Evolutionary conservation across 2,797 vertebrate species (phyloP).

Genomic region (Graptemys geographica): DNA sequence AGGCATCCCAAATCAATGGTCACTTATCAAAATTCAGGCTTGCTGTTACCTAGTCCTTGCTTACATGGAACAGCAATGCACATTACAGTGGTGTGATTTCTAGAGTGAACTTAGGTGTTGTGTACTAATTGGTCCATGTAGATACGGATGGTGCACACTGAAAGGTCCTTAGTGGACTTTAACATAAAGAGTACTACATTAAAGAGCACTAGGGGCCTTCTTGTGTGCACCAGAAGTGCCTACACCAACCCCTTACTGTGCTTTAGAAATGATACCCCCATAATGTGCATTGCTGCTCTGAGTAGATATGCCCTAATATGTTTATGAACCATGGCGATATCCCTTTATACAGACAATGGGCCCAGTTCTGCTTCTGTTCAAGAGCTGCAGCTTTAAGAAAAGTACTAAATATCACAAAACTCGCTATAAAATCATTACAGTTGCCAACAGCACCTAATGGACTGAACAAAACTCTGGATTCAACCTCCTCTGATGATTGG

Average conservation of each 20-base stretch:
- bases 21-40: background rate
- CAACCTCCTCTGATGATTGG: accelerated
- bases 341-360: background rate
- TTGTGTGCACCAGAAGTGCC: background rate
- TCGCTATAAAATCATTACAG: background rate
- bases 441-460: background rate
- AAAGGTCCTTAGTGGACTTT: background rate
- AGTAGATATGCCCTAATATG: background rate
- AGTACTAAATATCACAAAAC: background rate
- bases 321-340: background rate
- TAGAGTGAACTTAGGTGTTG: background rate
- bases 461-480: background rate
- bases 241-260: background rate
- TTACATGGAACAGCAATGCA: background rate
- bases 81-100: background rate
- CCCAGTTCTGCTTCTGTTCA: accelerated
- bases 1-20: background rate
- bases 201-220: background rate
- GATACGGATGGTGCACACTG: background rate
- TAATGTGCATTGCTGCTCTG: background rate
- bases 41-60: background rate
- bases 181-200: background rate
- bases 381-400: background rate
- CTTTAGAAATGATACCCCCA: background rate
- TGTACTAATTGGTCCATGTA: background rate